Evolutionary conservation across 2,888 invertebrate genomes (phyloP).

Genomic region (Zonitis immaculata): DNA sequence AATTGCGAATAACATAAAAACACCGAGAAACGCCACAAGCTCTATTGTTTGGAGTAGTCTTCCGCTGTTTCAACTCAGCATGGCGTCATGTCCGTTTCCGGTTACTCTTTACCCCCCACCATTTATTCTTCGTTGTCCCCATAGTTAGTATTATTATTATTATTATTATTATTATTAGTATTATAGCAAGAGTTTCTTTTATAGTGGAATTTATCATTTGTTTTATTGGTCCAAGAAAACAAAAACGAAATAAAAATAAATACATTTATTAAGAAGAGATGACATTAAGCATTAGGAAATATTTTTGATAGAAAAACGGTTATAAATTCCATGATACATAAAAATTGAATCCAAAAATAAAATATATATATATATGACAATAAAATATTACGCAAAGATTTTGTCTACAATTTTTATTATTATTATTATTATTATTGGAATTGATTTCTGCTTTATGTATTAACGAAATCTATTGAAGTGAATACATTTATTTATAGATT

Average conservation of each 20-base stretch:
- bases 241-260: no score
- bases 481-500: slow-evolving; percentile 17
- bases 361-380: no score
- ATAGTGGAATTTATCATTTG: slow-evolving; percentile 41
- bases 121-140: no score
- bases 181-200: slow-evolving; percentile 12
- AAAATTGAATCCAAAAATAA: not conserved
- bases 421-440: not conserved
- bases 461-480: slow-evolving; percentile 3
- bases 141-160: no score
- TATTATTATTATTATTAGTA: no score
- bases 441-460: not conserved
- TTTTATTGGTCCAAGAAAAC: slow-evolving; percentile 32
- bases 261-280: no score
- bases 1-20: slow-evolving; percentile 49
- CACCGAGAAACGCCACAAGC: slow-evolving; percentile 45
- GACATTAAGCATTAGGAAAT: slow-evolving; percentile 34
- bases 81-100: slow-evolving; percentile 52
- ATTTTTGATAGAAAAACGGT: slow-evolving; percentile 24
- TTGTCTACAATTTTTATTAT: not conserved
- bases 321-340: slow-evolving; percentile 24
- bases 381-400: no score
- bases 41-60: slow-evolving; percentile 50
- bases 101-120: slow-evolving; percentile 31
- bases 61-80: slow-evolving; percentile 50